Evolutionary conservation across 2,113 vertebrate genomes (phyloP).

Genomic region (Octodon degus): DNA sequence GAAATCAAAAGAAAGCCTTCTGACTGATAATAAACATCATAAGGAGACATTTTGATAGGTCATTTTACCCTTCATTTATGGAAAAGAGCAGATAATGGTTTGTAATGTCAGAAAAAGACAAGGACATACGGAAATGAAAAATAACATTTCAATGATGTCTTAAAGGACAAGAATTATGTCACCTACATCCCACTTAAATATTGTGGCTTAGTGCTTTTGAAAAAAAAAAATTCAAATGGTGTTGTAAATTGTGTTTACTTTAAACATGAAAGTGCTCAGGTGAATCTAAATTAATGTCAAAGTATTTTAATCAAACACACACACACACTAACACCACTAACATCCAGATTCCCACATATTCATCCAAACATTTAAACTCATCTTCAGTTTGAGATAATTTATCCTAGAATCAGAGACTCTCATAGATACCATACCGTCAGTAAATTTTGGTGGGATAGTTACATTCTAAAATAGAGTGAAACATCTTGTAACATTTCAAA

Average conservation of each 20-base stretch:
- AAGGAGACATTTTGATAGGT: conserved; percentile 69
- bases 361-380: neutral
- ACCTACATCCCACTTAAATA: neutral
- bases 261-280: neutral
- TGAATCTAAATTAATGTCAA: neutral
- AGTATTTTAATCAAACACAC: conserved; percentile 10
- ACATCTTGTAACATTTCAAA: neutral
- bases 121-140: conserved; percentile 46
- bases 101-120: conserved; percentile 55
- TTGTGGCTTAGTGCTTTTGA: neutral
- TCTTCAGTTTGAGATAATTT: neutral
- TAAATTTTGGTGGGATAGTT: neutral
- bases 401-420: neutral
- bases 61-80: conserved; percentile 55
- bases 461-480: neutral
- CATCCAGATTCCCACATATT: neutral
- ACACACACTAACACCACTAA: neutral
- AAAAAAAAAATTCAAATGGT: conserved; percentile 34
- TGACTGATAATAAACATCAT: conserved; percentile 60
- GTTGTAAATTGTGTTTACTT: conserved; percentile 46
- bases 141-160: conserved; percentile 58
- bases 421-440: neutral
- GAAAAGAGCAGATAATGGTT: conserved; percentile 61
- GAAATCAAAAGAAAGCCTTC: conserved; percentile 52
- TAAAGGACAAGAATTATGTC: conserved; percentile 16